Evolutionary conservation across 1,140 invertebrate genomes (phyloP), one percentile per base, ranked within the genome.

Genomic region (Drosophila biarmipes): DNA sequence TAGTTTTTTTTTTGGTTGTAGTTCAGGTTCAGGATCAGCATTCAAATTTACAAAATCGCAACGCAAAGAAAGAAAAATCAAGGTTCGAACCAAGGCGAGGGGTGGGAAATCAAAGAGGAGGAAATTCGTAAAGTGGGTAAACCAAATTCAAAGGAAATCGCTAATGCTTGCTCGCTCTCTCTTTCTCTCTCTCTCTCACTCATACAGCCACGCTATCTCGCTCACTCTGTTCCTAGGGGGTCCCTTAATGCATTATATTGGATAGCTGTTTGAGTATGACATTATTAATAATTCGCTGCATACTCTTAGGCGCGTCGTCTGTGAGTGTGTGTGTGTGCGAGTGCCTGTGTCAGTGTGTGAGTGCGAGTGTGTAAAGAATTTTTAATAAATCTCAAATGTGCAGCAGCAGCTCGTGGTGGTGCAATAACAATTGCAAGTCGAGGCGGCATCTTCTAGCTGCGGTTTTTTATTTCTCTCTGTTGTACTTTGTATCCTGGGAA

Each of bases 311-410:
- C 80, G 64, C 73, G 35, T 48, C 56, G 24, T 57, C 29, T 57
- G 8, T 58, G 58, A 55, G 37, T 63, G 51, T 57, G 58, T 48
- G 51, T 45, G 48, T 55, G 49, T 53, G 58, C 34, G 24, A 43
- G 21, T 59, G n/a, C n/a, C 29, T 31, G 8, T 31, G 8, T 29
- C 27, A 1, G 17, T 12, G 42, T 14, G 45, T 46, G 57, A 62
- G 59, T 67, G 54, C 51, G 63, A 57, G 61, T 84, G 68, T 73
- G 68, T 80, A 90, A 90, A 86, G 86, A 90, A 90, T 90, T 90
- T 90, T 90, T 90, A 90, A 90, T 90, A 90, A 90, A 87, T 90
- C 87, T 90, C 87, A 90, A 90, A 90, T 90, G 87, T 90, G 87
- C 87, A 89, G 77, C 84, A 69, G 55, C 21, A 58, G 61, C 59